These are phyloP conservation scores for Malurus melanocephalus DNA, from an alignment of 2,113 vertebrate species.

Conservation along the genomic window DNA sequence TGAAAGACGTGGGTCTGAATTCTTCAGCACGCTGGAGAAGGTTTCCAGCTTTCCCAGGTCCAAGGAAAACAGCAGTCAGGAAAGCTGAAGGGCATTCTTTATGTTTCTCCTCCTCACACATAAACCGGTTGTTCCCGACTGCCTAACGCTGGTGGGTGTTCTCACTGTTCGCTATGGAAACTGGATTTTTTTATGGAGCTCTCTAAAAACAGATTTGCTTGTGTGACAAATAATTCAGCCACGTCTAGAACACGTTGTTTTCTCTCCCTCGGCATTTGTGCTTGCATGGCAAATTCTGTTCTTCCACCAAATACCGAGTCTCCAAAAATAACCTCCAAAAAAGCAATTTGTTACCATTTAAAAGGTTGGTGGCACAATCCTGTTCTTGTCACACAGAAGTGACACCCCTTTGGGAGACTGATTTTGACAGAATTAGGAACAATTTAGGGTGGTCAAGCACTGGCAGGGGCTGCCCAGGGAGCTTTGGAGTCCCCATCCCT, in stretches of 20 bases:
- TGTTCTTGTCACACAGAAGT: not conserved
- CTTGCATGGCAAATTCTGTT: not conserved
- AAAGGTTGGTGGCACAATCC: not conserved
- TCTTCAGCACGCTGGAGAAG: not conserved
- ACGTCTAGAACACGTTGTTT: not conserved
- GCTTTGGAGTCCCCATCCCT: not conserved
- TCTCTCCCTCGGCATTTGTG: not conserved
- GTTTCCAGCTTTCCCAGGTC: slow-evolving; percentile 14
- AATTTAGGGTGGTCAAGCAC: not conserved
- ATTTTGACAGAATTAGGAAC: not conserved
- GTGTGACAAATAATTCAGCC: not conserved
- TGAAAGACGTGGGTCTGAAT: not conserved
- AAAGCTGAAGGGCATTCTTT: not conserved
- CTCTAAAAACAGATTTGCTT: slow-evolving; percentile 10
- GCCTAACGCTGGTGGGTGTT: slow-evolving; percentile 1
- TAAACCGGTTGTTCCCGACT: slow-evolving; percentile 13
- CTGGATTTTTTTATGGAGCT: not conserved
- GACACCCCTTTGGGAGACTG: not conserved
- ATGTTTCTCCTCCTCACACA: not conserved
- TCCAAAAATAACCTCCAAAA: not conserved
- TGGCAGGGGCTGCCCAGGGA: not conserved
- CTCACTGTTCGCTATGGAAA: slow-evolving; percentile 41
- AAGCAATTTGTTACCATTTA: not conserved
- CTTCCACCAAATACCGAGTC: not conserved
- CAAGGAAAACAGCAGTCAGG: slow-evolving; percentile 1